Percentiles rank a stretch among this genome's conserved stretches.
phyloP scores from a whole-genome alignment of 2,113 vertebrate species.

The Merops nubicus region DNA sequence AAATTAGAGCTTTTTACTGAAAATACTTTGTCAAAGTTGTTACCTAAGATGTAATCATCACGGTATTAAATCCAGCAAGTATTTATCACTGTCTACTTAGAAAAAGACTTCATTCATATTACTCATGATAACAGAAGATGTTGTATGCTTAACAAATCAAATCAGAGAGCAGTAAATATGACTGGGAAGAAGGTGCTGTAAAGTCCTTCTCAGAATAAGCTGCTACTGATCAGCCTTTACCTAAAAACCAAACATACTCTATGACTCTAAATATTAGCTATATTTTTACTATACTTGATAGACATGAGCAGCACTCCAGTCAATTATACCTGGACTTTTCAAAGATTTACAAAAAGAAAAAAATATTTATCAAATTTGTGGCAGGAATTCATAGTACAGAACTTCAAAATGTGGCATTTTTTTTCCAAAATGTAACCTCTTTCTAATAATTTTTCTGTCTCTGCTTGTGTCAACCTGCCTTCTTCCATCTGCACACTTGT shows the following conservation, averaged over 20 bases:
- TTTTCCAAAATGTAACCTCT: background rate
- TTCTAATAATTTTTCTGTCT: background rate
- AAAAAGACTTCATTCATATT: background rate
- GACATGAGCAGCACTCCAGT: background rate
- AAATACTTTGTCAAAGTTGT: background rate
- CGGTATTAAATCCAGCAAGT: background rate
- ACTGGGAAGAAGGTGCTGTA: background rate
- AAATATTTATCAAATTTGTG: background rate
- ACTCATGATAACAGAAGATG: background rate
- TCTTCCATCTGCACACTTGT: background rate
- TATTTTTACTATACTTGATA: background rate
- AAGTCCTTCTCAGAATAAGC: background rate
- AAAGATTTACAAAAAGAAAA: background rate
- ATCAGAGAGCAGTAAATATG: background rate
- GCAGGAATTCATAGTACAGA: background rate
- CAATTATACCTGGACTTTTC: background rate
- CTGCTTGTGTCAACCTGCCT: background rate
- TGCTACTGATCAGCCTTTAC: background rate
- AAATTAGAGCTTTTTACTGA: background rate
- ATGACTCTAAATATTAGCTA: background rate
- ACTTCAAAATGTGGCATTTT: background rate
- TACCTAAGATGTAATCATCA: background rate
- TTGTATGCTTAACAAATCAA: background rate
- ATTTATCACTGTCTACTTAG: background rate
- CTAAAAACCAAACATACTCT: background rate